phyloP scores from a whole-genome alignment of 2,888 invertebrate species.

The Cremastinae sp. region DNA sequence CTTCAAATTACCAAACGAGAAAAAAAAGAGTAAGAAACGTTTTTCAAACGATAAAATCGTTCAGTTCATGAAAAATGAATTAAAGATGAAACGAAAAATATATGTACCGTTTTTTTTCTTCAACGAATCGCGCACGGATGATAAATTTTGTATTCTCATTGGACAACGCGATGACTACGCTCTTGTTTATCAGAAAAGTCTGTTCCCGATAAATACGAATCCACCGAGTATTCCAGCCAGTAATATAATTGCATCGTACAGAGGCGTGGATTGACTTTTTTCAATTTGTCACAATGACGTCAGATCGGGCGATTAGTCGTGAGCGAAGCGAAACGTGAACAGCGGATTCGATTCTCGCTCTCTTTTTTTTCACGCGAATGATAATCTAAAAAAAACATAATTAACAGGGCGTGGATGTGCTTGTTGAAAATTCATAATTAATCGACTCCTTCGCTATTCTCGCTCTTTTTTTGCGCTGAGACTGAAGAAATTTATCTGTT shows the following conservation, averaged over 20 bases:
- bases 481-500: background rate
- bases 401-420: background rate
- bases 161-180: background rate
- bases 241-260: background rate
- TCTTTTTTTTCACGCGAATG: background rate
- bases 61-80: no score
- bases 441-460: no score
- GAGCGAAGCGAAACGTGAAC: background rate
- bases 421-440: no score
- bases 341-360: no score
- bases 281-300: conserved; percentile 8
- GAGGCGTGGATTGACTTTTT: conserved; percentile 15
- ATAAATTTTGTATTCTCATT: no score
- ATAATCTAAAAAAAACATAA: background rate
- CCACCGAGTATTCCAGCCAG: background rate
- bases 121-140: no score
- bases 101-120: no score
- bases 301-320: background rate
- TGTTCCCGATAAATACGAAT: background rate
- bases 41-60: no score
- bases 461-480: conserved; percentile 20
- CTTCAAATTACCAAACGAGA: no score
- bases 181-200: background rate
- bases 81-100: no score
- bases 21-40: no score